Conservation (phyloP, 2,797 vertebrate genomes). For the Mallotus villosus region DNA sequence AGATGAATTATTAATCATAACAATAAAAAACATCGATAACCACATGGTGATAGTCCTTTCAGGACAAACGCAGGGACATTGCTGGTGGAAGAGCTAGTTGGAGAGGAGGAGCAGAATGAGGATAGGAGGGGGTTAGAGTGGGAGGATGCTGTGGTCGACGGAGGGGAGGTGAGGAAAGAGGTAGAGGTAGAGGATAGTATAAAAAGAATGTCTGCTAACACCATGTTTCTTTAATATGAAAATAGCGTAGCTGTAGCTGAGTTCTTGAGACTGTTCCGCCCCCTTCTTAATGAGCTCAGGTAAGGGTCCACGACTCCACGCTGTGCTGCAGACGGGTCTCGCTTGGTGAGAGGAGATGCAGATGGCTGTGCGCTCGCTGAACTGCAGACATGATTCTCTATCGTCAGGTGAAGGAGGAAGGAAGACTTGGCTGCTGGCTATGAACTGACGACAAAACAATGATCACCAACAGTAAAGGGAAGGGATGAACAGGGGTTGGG, state of each 20-base stretch:
- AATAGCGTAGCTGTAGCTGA: too few relatives aligned
- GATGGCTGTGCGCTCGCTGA: constrained; percentile 21
- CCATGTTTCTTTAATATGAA: constrained; percentile 5
- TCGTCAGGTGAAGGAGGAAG: constrained; percentile 4
- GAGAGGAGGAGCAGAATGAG: neutral
- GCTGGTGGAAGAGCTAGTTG: too few relatives aligned
- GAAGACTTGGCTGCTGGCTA: constrained; percentile 16
- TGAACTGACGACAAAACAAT: constrained; percentile 29
- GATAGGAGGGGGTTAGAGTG: neutral
- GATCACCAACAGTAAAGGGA: neutral
- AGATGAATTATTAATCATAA: constrained; percentile 44
- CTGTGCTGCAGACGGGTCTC: neutral
- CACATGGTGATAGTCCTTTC: constrained; percentile 4
- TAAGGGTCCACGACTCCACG: neutral
- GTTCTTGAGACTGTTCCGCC: neutral
- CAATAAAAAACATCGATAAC: constrained; percentile 51
- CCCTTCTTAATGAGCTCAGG: neutral
- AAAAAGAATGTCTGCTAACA: constrained; percentile 42
- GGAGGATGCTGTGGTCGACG: too few relatives aligned
- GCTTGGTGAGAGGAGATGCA: too few relatives aligned
- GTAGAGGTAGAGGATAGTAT: constrained; percentile 20
- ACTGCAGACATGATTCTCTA: constrained; percentile 19
- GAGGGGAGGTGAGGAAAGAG: too few relatives aligned
- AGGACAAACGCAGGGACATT: constrained; percentile 10
- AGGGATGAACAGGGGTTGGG: neutral